Percentiles rank a stretch among this genome's conserved stretches.
Evolutionary conservation across 2,113 vertebrate species (phyloP).

Genomic region (human (Homo sapiens)): DNA sequence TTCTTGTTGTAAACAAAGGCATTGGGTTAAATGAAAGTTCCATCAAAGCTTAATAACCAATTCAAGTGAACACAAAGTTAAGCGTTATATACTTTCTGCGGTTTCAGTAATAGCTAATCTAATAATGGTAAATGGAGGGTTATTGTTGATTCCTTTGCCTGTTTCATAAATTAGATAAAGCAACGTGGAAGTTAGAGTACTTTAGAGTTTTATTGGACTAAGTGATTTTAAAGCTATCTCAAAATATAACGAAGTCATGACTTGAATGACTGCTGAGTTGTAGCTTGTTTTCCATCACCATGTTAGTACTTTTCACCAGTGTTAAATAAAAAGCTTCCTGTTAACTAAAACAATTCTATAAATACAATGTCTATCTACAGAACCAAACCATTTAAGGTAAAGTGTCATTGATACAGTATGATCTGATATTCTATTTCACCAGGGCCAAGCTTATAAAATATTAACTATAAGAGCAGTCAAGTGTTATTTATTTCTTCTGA

Average conservation of each 20-base stretch:
- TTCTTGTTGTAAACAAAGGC: conserved; percentile 72
- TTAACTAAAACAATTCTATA: conserved; percentile 62
- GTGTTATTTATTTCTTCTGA: conserved; percentile 63
- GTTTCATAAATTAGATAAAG: conserved; percentile 83
- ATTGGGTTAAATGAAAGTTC: conserved; percentile 80
- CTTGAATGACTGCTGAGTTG: conserved; percentile 67
- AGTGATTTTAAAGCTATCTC: conserved; percentile 81
- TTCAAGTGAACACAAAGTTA: conserved; percentile 80
- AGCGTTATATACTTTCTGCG: conserved; percentile 75
- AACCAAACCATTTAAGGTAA: conserved; percentile 9
- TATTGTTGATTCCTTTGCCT: conserved; percentile 81
- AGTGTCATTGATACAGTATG: conserved; percentile 27
- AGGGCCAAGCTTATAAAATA: conserved; percentile 2
- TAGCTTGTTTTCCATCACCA: background rate
- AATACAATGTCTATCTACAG: conserved; percentile 18
- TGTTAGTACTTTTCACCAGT: conserved; percentile 3
- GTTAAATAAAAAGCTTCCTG: conserved; percentile 14
- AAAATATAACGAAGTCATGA: conserved; percentile 77
- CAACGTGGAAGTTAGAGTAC: conserved; percentile 78
- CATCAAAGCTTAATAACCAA: conserved; percentile 79
- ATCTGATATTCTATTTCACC: conserved; percentile 36
- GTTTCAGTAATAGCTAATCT: conserved; percentile 80
- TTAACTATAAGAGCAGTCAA: conserved; percentile 57
- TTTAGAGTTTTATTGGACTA: conserved; percentile 74
- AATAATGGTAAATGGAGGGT: conserved; percentile 79